phyloP scores from a whole-genome alignment of 2,113 vertebrate species.

The Oncorhynchus gorbuscha region DNA sequence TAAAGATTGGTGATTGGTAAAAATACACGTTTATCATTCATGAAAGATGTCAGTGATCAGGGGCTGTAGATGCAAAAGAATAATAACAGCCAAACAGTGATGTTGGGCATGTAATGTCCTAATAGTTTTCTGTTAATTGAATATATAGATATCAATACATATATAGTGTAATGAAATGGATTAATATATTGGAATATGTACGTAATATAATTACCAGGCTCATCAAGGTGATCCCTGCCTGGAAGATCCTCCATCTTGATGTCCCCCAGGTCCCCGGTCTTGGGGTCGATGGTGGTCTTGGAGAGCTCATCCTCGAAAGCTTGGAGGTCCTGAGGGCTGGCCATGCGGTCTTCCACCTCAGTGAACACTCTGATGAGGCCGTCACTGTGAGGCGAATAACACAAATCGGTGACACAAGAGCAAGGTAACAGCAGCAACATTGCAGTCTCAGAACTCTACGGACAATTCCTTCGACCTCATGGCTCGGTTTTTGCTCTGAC shows the following conservation, averaged over 20 bases:
- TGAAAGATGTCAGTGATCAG: too few relatives aligned
- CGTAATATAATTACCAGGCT: constrained; percentile 77
- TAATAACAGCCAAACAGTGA: too few relatives aligned
- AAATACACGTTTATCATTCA: too few relatives aligned
- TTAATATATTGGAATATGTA: not conserved
- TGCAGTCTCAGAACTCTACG: not conserved
- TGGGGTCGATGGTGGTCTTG: constrained; percentile 89
- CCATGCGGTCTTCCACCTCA: constrained; percentile 81
- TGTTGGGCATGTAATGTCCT: too few relatives aligned
- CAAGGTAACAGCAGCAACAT: constrained; percentile 11
- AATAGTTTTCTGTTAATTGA: too few relatives aligned
- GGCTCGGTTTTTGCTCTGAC: too few relatives aligned
- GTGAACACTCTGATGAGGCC: constrained; percentile 95
- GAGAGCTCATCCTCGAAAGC: constrained; percentile 95
- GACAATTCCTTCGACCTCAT: too few relatives aligned
- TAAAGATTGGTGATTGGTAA: too few relatives aligned
- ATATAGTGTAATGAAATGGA: too few relatives aligned
- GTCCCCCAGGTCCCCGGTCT: constrained; percentile 92
- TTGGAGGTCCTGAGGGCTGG: constrained; percentile 84
- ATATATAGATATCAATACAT: too few relatives aligned
- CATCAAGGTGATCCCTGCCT: constrained; percentile 88
- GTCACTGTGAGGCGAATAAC: constrained; percentile 72
- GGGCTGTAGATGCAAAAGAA: too few relatives aligned
- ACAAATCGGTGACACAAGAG: not conserved
- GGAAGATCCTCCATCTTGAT: constrained; percentile 90